Percentiles rank a stretch among this genome's conserved stretches.
phyloP scores from a whole-genome alignment of 35 echinoderm and acorn worm species.

The Diadema setosum region DNA sequence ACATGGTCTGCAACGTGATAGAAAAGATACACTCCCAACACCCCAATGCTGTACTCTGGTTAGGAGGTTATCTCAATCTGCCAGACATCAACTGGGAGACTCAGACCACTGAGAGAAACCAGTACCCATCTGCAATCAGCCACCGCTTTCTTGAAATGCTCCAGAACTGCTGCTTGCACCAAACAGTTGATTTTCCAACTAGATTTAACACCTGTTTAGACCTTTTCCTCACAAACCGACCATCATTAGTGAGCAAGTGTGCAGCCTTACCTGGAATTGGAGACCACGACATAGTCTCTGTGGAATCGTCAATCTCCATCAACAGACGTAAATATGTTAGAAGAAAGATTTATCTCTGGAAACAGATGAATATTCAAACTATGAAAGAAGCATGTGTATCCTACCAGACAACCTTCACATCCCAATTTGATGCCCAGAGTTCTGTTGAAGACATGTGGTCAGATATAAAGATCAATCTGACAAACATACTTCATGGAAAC shows the following conservation, averaged over 20 bases:
- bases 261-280: not conserved
- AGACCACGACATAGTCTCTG: not conserved
- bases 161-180: not conserved
- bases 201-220: not conserved
- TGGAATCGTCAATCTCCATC: not conserved
- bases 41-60: not conserved
- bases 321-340: not conserved
- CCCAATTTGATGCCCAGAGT: too few species aligned
- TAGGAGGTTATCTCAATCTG: conserved; percentile 7
- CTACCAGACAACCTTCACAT: too few species aligned
- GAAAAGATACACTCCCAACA: not conserved
- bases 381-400: too few species aligned
- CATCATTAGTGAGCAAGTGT: not conserved
- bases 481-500: too few species aligned
- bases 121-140: not conserved
- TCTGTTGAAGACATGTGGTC: too few species aligned
- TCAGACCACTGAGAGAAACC: too few species aligned
- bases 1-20: not conserved
- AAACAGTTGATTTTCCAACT: not conserved
- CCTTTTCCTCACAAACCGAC: not conserved
- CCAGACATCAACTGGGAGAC: conserved; percentile 24
- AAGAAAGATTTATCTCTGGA: not conserved
- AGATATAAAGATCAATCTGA: too few species aligned
- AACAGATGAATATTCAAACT: not conserved
- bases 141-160: not conserved